Evolutionary conservation across 2,888 invertebrate species (phyloP).

Genomic region (Lasioglossum leucozonium): DNA sequence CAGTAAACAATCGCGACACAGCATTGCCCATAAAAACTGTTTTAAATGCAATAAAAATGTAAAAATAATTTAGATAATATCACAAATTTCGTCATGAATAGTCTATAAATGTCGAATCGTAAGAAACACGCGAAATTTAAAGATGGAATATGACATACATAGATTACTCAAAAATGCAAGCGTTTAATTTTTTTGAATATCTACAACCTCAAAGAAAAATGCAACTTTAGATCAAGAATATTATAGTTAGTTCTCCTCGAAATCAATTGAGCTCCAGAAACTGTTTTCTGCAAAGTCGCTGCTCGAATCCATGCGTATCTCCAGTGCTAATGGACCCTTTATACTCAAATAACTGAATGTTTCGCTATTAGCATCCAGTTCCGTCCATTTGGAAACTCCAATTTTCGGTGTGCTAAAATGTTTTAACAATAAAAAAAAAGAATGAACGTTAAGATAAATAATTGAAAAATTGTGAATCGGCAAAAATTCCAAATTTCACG

Average conservation of each 20-base stretch:
- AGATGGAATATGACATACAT: background rate
- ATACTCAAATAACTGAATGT: constrained; percentile 22
- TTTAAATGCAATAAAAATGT: no score
- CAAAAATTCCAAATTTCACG: background rate
- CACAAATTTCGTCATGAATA: no score
- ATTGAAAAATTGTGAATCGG: no score
- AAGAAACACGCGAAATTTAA: background rate
- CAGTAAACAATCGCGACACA: no score
- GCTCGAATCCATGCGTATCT: background rate
- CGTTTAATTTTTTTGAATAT: background rate
- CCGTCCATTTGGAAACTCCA: background rate
- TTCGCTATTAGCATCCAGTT: background rate
- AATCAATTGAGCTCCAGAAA: constrained; percentile 27
- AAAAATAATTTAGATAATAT: no score
- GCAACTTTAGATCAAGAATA: background rate
- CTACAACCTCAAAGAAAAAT: background rate
- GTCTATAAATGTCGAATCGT: no score
- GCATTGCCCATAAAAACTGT: no score
- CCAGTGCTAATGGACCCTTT: background rate
- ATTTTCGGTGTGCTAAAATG: constrained; percentile 11
- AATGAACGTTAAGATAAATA: background rate
- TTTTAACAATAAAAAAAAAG: background rate
- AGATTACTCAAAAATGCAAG: background rate
- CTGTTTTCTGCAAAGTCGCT: constrained; percentile 8
- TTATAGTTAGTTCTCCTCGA: constrained; percentile 20